Base-by-base conservation (phyloP, 2,888 invertebrate species). In the Chymomyza fuscimana region DNA sequence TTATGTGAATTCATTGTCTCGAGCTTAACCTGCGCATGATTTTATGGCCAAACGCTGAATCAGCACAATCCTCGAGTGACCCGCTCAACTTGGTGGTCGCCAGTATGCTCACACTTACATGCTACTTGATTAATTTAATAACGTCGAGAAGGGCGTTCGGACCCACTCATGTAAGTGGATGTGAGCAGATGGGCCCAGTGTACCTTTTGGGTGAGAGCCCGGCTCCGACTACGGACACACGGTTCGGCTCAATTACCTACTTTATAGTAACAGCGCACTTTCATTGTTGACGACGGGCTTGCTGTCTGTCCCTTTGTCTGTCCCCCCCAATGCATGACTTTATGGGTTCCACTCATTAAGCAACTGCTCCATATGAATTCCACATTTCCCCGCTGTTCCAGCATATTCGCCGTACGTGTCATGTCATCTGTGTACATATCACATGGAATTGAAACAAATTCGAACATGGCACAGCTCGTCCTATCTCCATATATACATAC, bases 71-170 rank as follows among this genome's bases (percentile, higher is more conserved):
- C 56, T 50, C 32, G 5, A 40, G 36, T 29, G 64, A 36, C 16
- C 52, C 54, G 16, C 22, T 51, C 15, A 4, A 36, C 10, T 61
- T 61, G 32, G 61, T 25, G 25, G 25, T 25, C 25, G 4, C 40
- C 61, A n/a, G 2, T 40, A 46, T 12, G 40, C 12, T 46, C 40
- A 4, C 40, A 10, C 36, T 70, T 75, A 86, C 76, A 82, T 73
- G 82, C 87, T 85, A 82, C 86, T 85, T 84, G 89, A 87, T 88
- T 84, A 88, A 84, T 84, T 84, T 88, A 84, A 84, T 87, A 84
- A 85, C 85, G 81, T 76, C 22, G 72, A 65, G 76, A 46, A 12
- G 32, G 59, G 51, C n/a, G 10, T 12, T 46, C 4, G 40, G 5
- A 32, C 32, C 9, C 32, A 5, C 7, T 9, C 1, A 1, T 32